Evolutionary conservation across 2,888 invertebrate species (phyloP), one percentile per base, ranked within the genome.

Genomic region (Scaptomyza cyrtandrae): DNA sequence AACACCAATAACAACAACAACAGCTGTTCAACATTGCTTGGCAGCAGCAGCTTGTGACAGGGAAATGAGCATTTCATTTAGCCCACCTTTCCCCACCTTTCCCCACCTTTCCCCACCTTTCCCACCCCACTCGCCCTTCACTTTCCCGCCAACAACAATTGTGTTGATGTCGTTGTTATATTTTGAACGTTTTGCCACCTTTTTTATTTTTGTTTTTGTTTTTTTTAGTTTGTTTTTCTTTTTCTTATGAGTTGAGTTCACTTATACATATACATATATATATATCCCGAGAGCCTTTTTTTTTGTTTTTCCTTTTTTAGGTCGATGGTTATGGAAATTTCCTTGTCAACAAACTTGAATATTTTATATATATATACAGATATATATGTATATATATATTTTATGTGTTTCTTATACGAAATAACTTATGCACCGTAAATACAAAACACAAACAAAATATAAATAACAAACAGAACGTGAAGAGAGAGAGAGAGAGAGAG

Each of bases 1-100:
- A 61, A 59, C 60, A 77, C n/a, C n/a, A n/a, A 78, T 64, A 74
- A 57, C 62, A 78, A 58, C 74, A 59, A 58, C 50, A 43, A 41
- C 71, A 57, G 55, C 49, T 24, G 24, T 24, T 24, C 5, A 24
- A 24, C 24, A 5, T 5, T 24, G 5, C 24, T 24, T 3, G 24
- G 24, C 24, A 24, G 24, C 24, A n/a, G n/a, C n/a, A 24, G 24
- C 24, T 24, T 24, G 24, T 24, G 24, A 3, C 24, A 24, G 24
- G 24, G 2, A 73, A 73, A 62, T 61, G 48, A 71, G 33, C 66
- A 50, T 66, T 74, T 58, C 35, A 29, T 29, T 27, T 27, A 27
- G 27, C 3, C 29, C 35, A 24, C 9, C 35, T 11, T 16, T 16
- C 31, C 41, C 16, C 9, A 1, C 1, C 41, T 10, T 19, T 19